These are phyloP conservation scores for Fragum sueziense DNA, from an alignment of 2,888 invertebrate genomes.

Conservation along the genomic window DNA sequence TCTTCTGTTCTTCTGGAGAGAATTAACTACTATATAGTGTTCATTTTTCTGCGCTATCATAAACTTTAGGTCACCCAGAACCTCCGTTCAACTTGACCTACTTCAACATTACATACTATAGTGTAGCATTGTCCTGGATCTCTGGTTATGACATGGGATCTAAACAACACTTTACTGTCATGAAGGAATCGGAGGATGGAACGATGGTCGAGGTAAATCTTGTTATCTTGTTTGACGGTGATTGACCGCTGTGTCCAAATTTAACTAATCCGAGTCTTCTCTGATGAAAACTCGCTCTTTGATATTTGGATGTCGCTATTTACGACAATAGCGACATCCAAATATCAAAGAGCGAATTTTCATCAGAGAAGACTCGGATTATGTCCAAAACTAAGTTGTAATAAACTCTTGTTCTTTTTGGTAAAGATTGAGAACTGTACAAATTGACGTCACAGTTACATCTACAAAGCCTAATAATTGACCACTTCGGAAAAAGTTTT, in stretches of 20 bases:
- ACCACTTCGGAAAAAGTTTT: background rate
- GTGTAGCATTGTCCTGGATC: conserved; percentile 42
- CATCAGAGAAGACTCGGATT: too few relatives aligned
- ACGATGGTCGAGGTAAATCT: background rate
- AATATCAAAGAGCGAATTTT: too few relatives aligned
- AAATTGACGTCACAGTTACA: background rate
- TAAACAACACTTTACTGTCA: conserved; percentile 34
- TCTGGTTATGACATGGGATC: too few relatives aligned
- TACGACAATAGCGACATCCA: too few relatives aligned
- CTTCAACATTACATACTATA: conserved; percentile 33
- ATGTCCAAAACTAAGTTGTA: background rate
- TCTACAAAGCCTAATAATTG: background rate
- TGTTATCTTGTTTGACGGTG: too few relatives aligned
- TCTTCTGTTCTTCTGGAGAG: too few relatives aligned
- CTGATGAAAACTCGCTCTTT: too few relatives aligned
- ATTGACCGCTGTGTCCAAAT: too few relatives aligned
- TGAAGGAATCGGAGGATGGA: conserved; percentile 10
- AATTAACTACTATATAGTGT: too few relatives aligned
- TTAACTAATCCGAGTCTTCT: too few relatives aligned
- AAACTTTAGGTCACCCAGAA: conserved; percentile 27
- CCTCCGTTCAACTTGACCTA: conserved; percentile 21
- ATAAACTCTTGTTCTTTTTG: background rate
- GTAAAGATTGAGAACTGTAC: background rate
- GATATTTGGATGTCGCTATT: too few relatives aligned
- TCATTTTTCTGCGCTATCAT: too few relatives aligned